Conservation (phyloP, 2,888 invertebrate genomes). For the Minunthozetes semirufus region DNA sequence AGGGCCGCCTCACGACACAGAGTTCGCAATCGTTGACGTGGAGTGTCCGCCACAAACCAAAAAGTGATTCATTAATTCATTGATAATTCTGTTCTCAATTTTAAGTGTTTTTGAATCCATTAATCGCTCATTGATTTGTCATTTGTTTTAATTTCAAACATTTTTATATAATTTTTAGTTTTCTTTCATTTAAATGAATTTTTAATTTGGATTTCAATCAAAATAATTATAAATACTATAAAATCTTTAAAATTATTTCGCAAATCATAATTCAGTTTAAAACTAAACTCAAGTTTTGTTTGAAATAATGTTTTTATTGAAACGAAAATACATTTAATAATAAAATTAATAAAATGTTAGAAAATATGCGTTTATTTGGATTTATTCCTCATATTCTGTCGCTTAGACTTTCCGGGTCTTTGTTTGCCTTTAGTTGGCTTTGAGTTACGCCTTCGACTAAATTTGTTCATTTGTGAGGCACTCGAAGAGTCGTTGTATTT, state of each 20-base stretch:
- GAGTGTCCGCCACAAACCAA: constrained; percentile 4
- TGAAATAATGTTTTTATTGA: too few species aligned
- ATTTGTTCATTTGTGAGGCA: constrained; percentile 42
- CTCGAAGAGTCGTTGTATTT: constrained; percentile 82
- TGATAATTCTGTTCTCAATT: not conserved
- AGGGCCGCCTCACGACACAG: not conserved
- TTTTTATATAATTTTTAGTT: not conserved
- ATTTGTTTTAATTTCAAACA: not conserved
- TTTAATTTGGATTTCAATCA: too few species aligned
- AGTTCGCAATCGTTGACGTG: constrained; percentile 13
- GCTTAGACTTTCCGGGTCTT: constrained; percentile 31
- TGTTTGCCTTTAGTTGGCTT: constrained; percentile 19
- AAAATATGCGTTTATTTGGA: not conserved
- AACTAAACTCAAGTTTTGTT: too few species aligned
- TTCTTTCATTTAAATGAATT: too few species aligned
- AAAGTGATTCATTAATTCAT: not conserved
- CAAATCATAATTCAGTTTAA: too few species aligned
- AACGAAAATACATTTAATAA: too few species aligned
- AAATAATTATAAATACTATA: too few species aligned
- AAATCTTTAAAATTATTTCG: too few species aligned
- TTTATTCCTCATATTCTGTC: constrained; percentile 12
- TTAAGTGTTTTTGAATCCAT: not conserved
- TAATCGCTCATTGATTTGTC: not conserved
- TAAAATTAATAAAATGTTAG: too few species aligned
- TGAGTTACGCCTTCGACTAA: constrained; percentile 15